A percentile compares a stretch with the other conserved stretches of the same genome.
Evolutionary conservation across 2,113 vertebrate genomes (phyloP).

Genomic region (Cheilinus undulatus): DNA sequence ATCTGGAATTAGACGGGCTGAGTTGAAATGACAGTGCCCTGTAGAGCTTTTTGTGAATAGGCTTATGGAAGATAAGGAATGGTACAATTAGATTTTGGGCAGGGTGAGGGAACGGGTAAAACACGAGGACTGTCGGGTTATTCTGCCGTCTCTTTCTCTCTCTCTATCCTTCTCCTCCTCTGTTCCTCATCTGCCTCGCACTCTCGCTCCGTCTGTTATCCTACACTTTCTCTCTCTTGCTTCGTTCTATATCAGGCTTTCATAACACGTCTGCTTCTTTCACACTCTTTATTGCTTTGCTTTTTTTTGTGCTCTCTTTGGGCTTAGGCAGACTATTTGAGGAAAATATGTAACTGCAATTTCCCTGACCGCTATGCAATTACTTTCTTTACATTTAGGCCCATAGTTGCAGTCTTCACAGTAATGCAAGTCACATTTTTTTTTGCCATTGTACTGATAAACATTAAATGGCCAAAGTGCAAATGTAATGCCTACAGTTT

Average conservation of each 20-base stretch:
- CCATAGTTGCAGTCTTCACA: background rate
- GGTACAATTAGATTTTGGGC: constrained; percentile 80
- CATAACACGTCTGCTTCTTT: background rate
- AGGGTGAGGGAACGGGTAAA: constrained; percentile 54
- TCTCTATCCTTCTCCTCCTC: background rate
- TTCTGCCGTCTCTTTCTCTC: constrained; percentile 30
- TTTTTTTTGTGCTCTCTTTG: background rate
- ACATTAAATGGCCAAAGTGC: background rate
- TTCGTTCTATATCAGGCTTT: constrained; percentile 7
- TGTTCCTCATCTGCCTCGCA: constrained; percentile 1
- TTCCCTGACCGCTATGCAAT: background rate
- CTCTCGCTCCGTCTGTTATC: background rate
- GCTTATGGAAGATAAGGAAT: constrained; percentile 79
- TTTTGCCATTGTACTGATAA: background rate
- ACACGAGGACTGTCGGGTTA: constrained; percentile 49
- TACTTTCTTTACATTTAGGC: background rate
- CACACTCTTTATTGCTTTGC: background rate
- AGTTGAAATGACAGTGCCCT: constrained; percentile 78
- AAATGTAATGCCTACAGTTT: too few species aligned
- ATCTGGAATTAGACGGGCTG: constrained; percentile 77
- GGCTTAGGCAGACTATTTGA: background rate
- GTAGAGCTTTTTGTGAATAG: constrained; percentile 82
- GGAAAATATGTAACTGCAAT: background rate
- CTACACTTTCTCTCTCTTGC: background rate
- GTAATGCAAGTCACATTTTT: background rate